Evolutionary conservation across 1,140 invertebrate genomes (phyloP).

Genomic region (Dreissena rostriformis): DNA sequence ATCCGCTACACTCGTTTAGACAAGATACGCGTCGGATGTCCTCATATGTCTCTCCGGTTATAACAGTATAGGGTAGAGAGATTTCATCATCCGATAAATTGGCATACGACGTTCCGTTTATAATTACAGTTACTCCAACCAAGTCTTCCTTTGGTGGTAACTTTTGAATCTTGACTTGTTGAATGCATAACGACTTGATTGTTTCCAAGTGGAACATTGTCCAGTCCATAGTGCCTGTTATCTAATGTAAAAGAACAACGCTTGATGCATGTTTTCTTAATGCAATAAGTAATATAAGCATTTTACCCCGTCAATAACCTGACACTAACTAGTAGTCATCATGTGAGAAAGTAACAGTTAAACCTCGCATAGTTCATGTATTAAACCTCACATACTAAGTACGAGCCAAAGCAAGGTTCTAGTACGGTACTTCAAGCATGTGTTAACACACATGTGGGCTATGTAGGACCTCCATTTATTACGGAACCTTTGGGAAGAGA

Average conservation of each 20-base stretch:
- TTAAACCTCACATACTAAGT: no score
- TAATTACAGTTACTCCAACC: background rate
- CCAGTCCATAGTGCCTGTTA: constrained; percentile 29
- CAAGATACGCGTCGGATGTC: background rate
- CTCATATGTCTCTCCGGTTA: background rate
- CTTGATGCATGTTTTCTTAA: no score
- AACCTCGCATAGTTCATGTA: no score
- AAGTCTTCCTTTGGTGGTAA: background rate
- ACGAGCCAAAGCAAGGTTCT: no score
- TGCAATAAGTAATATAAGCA: no score
- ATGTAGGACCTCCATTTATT: no score
- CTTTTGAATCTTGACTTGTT: constrained; percentile 15
- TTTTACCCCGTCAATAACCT: no score
- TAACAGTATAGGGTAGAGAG: background rate
- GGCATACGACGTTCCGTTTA: background rate
- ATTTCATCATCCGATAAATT: background rate
- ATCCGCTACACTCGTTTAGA: constrained; percentile 22
- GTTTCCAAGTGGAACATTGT: constrained; percentile 23
- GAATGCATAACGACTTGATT: constrained; percentile 6
- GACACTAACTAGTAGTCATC: no score
- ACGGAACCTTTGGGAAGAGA: no score
- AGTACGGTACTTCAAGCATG: no score
- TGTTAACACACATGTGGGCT: no score
- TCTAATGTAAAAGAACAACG: background rate
- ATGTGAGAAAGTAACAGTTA: no score